Percentiles rank a stretch among this genome's conserved stretches.
Evolutionary conservation across 1,140 invertebrate genomes (phyloP).

Genomic region (Diabrotica virgifera): DNA sequence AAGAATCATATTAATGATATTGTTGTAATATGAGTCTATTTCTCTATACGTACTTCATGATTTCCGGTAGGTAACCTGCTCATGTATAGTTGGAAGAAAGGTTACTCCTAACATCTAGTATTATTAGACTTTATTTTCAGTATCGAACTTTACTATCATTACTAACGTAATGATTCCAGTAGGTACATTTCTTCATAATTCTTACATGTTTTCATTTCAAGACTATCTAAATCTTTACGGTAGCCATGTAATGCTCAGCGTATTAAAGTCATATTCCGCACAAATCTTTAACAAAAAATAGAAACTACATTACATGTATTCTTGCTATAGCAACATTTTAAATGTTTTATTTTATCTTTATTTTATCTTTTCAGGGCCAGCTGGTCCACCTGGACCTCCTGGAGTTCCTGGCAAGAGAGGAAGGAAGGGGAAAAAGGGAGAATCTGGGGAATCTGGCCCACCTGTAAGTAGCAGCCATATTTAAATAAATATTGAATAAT

Average conservation of each 20-base stretch:
- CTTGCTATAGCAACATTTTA: not conserved
- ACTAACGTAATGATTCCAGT: too few species aligned
- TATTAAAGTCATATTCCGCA: too few species aligned
- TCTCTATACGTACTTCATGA: too few species aligned
- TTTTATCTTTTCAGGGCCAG: conserved; percentile 46
- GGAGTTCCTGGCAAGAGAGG: conserved; percentile 79
- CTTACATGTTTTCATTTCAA: too few species aligned
- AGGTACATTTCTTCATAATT: too few species aligned
- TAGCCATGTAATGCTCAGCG: too few species aligned
- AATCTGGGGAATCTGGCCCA: conserved; percentile 72
- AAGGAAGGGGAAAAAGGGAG: conserved; percentile 86
- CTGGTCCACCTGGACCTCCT: conserved; percentile 66
- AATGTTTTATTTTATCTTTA: not conserved
- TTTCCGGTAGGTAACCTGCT: too few species aligned
- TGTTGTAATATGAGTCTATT: too few species aligned
- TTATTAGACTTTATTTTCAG: too few species aligned
- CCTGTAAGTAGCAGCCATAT: conserved; percentile 59
- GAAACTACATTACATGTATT: not conserved
- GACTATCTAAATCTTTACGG: too few species aligned
- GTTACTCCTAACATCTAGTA: not conserved
- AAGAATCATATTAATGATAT: too few species aligned
- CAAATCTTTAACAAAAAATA: not conserved
- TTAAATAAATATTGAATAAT: not conserved
- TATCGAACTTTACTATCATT: not conserved
- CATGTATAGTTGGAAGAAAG: not conserved